These are phyloP conservation scores for Physocephala rufipes DNA, from an alignment of 2,888 invertebrate genomes.

Conservation along the genomic window DNA sequence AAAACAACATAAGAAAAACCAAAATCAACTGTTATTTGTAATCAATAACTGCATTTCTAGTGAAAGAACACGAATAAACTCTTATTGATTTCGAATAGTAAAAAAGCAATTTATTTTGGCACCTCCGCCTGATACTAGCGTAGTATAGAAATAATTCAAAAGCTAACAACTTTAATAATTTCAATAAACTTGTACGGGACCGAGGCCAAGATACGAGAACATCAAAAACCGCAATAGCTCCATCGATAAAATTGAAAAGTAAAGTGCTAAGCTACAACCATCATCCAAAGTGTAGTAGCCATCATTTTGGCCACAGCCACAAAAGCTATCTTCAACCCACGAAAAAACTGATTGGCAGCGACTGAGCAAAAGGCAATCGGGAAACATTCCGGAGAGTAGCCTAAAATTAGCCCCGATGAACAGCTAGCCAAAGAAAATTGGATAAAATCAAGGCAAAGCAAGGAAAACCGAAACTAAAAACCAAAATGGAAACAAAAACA, in stretches of 20 bases:
- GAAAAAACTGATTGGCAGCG: neutral
- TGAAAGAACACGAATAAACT: neutral
- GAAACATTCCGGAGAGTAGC: neutral
- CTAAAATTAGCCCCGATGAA: slow-evolving; percentile 19
- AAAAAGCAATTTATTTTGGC: slow-evolving; percentile 15
- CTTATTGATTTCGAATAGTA: no score
- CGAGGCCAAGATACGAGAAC: neutral
- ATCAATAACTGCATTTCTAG: no score
- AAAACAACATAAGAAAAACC: no score
- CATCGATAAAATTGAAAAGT: neutral
- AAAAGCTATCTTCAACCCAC: slow-evolving; percentile 2
- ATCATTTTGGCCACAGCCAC: neutral
- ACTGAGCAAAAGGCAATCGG: neutral
- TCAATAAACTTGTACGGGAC: neutral
- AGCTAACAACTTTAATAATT: slow-evolving; percentile 4
- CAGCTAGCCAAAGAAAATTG: slow-evolving; percentile 4
- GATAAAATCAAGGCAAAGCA: neutral
- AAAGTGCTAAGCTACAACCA: neutral
- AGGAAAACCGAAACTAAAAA: no score
- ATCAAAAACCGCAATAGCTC: neutral
- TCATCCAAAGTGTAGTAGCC: neutral
- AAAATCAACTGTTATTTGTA: no score
- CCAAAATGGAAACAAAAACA: slow-evolving; percentile 6
- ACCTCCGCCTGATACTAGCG: neutral
- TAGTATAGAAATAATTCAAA: neutral